A percentile compares a stretch with the other conserved stretches of the same genome.
Evolutionary conservation across 2,113 vertebrate genomes (phyloP).

Genomic region (Danio rerio): GRCz12tu NC_133197.1:15283001-15283500

Average conservation of each 20-base stretch:
- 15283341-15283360: neutral
- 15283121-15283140: constrained; percentile 72
- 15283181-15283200: constrained; percentile 85
- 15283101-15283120: neutral
- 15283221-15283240: constrained; percentile 79
- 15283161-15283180: constrained; percentile 83
- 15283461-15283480: too few species aligned
- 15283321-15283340: neutral
- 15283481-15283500: too few species aligned
- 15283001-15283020: constrained; percentile 75
- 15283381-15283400: too few species aligned
- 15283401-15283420: too few species aligned
- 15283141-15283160: constrained; percentile 76
- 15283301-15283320: neutral
- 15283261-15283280: constrained; percentile 84
- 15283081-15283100: neutral
- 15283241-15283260: constrained; percentile 82
- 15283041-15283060: constrained; percentile 79
- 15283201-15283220: constrained; percentile 82
- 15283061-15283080: constrained; percentile 71
- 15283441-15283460: too few species aligned
- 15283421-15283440: too few species aligned
- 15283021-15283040: constrained; percentile 84
- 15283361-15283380: too few species aligned
- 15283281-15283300: constrained; percentile 66